Evolutionary conservation across 2,113 vertebrate species (phyloP).

Genomic region (Hypocryptadius cinnamomeus): DNA sequence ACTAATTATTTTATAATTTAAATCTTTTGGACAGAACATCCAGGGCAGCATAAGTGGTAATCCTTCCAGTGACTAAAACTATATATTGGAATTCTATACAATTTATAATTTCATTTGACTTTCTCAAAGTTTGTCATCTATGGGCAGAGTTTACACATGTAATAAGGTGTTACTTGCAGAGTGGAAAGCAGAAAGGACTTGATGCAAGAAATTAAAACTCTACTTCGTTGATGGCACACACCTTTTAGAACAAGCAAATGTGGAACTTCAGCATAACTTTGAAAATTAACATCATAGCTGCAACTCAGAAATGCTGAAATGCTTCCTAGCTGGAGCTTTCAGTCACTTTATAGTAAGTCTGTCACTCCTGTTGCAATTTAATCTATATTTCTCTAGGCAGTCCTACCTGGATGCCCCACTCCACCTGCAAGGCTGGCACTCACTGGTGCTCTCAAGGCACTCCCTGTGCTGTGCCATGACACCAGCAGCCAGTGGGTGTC

Average conservation of each 20-base stretch:
- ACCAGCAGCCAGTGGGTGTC: background rate
- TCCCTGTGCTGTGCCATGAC: background rate
- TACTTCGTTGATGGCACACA: background rate
- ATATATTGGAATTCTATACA: background rate
- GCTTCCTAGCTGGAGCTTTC: background rate
- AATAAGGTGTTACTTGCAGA: background rate
- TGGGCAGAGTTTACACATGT: background rate
- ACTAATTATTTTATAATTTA: background rate
- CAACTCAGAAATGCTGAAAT: background rate
- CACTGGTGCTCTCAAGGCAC: background rate
- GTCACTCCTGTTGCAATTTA: background rate
- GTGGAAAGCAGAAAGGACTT: background rate
- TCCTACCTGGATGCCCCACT: background rate
- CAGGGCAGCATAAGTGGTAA: background rate
- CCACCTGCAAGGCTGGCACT: background rate
- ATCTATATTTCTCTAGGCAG: background rate
- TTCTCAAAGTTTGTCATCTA: background rate
- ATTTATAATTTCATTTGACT: background rate
- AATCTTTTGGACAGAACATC: background rate
- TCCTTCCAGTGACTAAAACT: background rate
- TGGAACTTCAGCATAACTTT: background rate
- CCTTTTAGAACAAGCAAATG: background rate
- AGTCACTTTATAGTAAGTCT: background rate
- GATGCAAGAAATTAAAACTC: background rate
- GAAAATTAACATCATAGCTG: background rate